These are phyloP conservation scores for Cliona cf. orientalis DNA, from an alignment of 37 sponge, comb jelly and placozoan genomes.

Conservation along the genomic window DNA sequence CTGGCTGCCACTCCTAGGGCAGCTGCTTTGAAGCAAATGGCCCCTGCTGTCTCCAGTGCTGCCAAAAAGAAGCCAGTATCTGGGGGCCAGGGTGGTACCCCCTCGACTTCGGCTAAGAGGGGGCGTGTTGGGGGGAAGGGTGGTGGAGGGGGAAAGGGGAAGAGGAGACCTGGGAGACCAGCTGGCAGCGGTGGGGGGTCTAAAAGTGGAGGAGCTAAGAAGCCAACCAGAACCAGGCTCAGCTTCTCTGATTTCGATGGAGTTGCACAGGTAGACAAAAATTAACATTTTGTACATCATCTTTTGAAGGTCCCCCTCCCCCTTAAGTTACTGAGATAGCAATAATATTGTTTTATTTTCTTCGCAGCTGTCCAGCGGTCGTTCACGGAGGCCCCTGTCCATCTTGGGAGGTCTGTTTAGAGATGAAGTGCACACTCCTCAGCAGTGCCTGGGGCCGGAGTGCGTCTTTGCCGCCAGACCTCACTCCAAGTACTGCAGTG, in stretches of 20 bases:
- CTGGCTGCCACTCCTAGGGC: too few species aligned
- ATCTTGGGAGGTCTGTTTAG: background rate
- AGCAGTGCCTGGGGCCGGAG: slow-evolving; percentile 89
- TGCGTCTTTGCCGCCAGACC: slow-evolving; percentile 84
- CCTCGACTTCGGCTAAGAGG: background rate
- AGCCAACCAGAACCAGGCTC: background rate
- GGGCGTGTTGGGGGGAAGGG: slow-evolving; percentile 6
- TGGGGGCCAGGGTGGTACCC: too few species aligned
- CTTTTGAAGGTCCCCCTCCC: too few species aligned
- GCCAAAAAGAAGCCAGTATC: too few species aligned
- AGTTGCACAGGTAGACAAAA: background rate
- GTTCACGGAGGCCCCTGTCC: background rate
- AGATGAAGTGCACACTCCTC: slow-evolving; percentile 22
- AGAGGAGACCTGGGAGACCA: too few species aligned
- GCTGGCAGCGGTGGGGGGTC: too few species aligned
- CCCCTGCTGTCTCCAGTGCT: too few species aligned
- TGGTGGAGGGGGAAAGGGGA: background rate
- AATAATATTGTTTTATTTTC: background rate
- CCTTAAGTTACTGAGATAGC: background rate
- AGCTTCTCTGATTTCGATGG: slow-evolving; percentile 17
- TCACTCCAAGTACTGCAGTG: slow-evolving; percentile 93
- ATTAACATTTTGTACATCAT: too few species aligned
- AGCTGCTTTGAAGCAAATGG: too few species aligned
- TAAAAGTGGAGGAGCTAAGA: background rate
- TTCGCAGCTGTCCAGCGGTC: background rate